These are phyloP conservation scores for Rhabdornis inornatus DNA, from an alignment of 2,113 vertebrate species.

Conservation along the genomic window DNA sequence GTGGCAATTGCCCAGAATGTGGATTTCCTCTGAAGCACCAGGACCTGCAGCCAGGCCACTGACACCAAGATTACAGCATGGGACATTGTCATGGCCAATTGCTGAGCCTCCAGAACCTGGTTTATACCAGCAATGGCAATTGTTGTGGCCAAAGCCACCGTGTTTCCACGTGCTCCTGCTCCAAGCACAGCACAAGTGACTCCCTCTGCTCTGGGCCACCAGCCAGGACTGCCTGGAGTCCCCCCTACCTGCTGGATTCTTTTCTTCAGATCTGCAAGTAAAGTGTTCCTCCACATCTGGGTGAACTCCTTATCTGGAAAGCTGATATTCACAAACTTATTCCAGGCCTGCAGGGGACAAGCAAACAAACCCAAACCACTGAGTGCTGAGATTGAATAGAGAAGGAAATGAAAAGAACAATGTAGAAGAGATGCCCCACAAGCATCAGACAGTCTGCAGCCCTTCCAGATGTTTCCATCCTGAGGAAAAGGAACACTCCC, in stretches of 20 bases:
- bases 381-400: not conserved
- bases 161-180: fast-evolving
- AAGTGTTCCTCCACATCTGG: constrained; percentile 71
- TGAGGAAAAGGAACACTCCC: not conserved
- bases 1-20: not conserved
- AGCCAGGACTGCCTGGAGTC: not conserved
- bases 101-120: not conserved
- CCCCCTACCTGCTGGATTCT: constrained; percentile 80
- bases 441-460: not conserved
- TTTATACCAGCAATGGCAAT: not conserved
- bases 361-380: not conserved
- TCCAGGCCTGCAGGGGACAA: constrained; percentile 76
- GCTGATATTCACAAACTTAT: constrained; percentile 72
- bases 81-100: not conserved
- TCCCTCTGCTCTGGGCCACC: not conserved
- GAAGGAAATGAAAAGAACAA: not conserved
- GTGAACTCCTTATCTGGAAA: constrained; percentile 72
- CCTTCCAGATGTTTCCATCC: not conserved
- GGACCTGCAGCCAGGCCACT: not conserved
- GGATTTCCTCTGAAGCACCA: not conserved
- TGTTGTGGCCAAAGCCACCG: not conserved
- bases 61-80: fast-evolving
- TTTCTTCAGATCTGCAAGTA: constrained; percentile 78
- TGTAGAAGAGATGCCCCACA: not conserved
- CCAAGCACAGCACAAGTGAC: not conserved